Percentiles rank a stretch among this genome's conserved stretches.
These are phyloP conservation scores for Myrmophylax atrothorax DNA, from an alignment of 2,113 vertebrate species.

Conservation along the genomic window DNA sequence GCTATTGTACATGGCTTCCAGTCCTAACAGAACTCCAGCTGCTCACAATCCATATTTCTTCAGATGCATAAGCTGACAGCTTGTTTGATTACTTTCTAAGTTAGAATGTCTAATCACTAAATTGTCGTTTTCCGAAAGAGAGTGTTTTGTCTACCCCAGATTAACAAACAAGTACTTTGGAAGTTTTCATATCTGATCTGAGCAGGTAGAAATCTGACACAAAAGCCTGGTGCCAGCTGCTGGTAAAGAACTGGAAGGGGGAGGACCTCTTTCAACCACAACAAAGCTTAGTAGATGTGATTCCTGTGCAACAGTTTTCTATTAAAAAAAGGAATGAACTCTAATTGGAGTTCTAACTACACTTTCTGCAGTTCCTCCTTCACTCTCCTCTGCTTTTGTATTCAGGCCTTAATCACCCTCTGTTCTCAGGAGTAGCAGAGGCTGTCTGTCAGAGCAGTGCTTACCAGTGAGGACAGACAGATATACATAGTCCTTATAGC, in stretches of 20 bases:
- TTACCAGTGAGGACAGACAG: neutral
- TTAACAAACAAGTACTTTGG: neutral
- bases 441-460: neutral
- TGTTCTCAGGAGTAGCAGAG: neutral
- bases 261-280: neutral
- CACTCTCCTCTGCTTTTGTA: neutral
- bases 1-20: neutral
- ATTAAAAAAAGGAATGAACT: neutral
- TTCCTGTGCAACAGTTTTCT: neutral
- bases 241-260: neutral
- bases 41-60: neutral
- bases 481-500: neutral
- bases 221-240: neutral
- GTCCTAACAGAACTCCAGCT: neutral
- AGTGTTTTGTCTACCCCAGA: neutral
- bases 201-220: neutral
- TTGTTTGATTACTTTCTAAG: neutral
- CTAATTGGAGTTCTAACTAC: neutral
- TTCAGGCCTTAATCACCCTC: neutral
- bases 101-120: neutral
- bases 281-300: neutral
- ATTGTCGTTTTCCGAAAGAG: neutral
- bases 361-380: neutral
- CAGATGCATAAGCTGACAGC: neutral
- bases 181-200: neutral